These are phyloP conservation scores for Petrophora chlorosata DNA, from an alignment of 2,888 invertebrate species.

Conservation along the genomic window DNA sequence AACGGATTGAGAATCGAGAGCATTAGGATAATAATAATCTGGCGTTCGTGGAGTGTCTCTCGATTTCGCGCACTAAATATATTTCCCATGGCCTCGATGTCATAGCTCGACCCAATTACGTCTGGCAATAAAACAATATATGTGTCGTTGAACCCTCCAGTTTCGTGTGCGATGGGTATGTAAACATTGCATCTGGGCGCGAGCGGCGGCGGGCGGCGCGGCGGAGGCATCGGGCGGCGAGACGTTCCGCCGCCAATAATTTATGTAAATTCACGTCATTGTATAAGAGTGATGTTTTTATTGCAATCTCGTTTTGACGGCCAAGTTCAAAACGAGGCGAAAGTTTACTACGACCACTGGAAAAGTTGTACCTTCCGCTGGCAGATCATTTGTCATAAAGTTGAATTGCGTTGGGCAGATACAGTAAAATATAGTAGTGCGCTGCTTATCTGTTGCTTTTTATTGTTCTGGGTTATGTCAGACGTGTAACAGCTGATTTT, in stretches of 20 bases:
- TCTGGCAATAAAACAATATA: slow-evolving; percentile 77
- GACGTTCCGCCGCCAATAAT: slow-evolving; percentile 77
- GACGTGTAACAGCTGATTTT: too few relatives aligned
- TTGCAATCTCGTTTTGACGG: slow-evolving; percentile 77
- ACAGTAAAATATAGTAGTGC: neutral
- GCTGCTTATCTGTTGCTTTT: slow-evolving; percentile 11
- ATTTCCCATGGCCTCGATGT: slow-evolving; percentile 66
- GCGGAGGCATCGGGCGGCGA: slow-evolving; percentile 51
- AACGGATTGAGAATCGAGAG: slow-evolving; percentile 37
- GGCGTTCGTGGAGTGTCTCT: slow-evolving; percentile 49
- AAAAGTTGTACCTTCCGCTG: slow-evolving; percentile 23
- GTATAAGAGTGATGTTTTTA: slow-evolving; percentile 78
- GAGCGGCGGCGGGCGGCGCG: slow-evolving; percentile 32
- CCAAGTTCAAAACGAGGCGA: slow-evolving; percentile 74
- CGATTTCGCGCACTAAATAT: slow-evolving; percentile 54
- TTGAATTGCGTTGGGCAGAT: slow-evolving; percentile 3
- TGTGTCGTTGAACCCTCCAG: slow-evolving; percentile 75
- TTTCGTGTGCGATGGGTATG: slow-evolving; percentile 59
- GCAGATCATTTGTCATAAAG: slow-evolving; percentile 21
- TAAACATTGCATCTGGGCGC: slow-evolving; percentile 74
- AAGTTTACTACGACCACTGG: slow-evolving; percentile 50
- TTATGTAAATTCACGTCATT: slow-evolving; percentile 82
- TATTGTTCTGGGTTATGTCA: too few relatives aligned
- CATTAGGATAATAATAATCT: slow-evolving; percentile 42
- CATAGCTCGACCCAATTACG: slow-evolving; percentile 77